phyloP scores from a whole-genome alignment of 2,888 invertebrate species.

The Hirtodrosophila alboralis region DNA sequence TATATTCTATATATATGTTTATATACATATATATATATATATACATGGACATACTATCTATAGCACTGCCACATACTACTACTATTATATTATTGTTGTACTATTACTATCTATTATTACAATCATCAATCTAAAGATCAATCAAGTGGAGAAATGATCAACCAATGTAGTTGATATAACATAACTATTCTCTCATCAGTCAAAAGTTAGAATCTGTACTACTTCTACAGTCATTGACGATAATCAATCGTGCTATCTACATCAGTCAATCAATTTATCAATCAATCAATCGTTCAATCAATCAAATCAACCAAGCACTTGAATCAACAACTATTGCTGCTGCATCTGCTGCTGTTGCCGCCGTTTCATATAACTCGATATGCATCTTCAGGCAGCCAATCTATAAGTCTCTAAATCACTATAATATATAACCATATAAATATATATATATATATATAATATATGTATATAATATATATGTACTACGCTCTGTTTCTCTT shows the following conservation, averaged over 20 bases:
- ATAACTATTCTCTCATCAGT: conserved; percentile 40
- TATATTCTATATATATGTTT: conserved; percentile 30
- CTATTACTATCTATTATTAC: conserved; percentile 29
- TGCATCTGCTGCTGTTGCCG: conserved; percentile 51
- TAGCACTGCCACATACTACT: conserved; percentile 48
- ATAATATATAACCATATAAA: conserved; percentile 16
- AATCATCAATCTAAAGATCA: conserved; percentile 26
- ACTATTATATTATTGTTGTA: conserved; percentile 16
- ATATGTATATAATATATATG: not conserved
- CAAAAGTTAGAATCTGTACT: conserved; percentile 25
- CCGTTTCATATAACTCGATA: conserved; percentile 44
- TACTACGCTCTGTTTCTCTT: conserved; percentile 4
- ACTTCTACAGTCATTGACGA: conserved; percentile 12
- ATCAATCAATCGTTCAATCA: conserved; percentile 33
- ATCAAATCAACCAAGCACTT: conserved; percentile 43
- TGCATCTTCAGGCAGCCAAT: conserved; percentile 28
- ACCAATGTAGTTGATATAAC: conserved; percentile 33
- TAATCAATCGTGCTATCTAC: conserved; percentile 33
- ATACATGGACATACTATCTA: conserved; percentile 57
- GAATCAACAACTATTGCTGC: conserved; percentile 55
- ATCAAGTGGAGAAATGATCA: conserved; percentile 9
- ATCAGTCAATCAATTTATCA: conserved; percentile 34
- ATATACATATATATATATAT: too few species aligned
- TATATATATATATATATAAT: conserved; percentile 22
- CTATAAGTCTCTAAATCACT: conserved; percentile 11